A percentile compares a stretch with the other conserved stretches of the same genome.
Evolutionary conservation across 64 coral and sea anemone genomes (phyloP).

Genomic region (Stylophora pistillata): DNA sequence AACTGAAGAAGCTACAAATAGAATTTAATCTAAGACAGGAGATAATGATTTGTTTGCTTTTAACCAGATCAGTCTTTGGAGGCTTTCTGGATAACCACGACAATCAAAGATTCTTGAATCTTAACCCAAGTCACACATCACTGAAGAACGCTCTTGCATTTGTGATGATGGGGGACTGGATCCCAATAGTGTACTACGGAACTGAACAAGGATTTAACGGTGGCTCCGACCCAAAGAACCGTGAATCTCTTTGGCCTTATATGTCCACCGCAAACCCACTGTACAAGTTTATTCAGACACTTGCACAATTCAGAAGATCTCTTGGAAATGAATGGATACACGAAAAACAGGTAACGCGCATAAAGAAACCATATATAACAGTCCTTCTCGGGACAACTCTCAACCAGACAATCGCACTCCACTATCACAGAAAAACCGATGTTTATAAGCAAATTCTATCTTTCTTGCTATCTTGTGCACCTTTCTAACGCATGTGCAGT

Average conservation of each 20-base stretch:
- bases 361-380: neutral
- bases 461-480: too few species aligned
- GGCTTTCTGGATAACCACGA: conserved; percentile 83
- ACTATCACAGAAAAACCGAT: too few species aligned
- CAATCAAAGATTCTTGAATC: conserved; percentile 55
- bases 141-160: conserved; percentile 57
- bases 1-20: neutral
- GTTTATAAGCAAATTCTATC: too few species aligned
- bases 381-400: neutral
- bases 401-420: too few species aligned
- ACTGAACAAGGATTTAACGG: conserved; percentile 82
- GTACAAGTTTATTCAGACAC: conserved; percentile 66
- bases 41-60: neutral
- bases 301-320: conserved; percentile 36
- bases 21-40: neutral
- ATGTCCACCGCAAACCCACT: conserved; percentile 56
- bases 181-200: conserved; percentile 76
- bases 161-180: conserved; percentile 58
- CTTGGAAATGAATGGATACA: conserved; percentile 48
- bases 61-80: conserved; percentile 65
- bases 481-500: too few species aligned
- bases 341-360: neutral
- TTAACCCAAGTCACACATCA: conserved; percentile 58
- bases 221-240: conserved; percentile 58
- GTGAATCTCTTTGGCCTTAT: conserved; percentile 75